Evolutionary conservation across 2,888 invertebrate genomes (phyloP), one percentile per base, ranked within the genome.

Genomic region (Leptopilina syphax): DNA sequence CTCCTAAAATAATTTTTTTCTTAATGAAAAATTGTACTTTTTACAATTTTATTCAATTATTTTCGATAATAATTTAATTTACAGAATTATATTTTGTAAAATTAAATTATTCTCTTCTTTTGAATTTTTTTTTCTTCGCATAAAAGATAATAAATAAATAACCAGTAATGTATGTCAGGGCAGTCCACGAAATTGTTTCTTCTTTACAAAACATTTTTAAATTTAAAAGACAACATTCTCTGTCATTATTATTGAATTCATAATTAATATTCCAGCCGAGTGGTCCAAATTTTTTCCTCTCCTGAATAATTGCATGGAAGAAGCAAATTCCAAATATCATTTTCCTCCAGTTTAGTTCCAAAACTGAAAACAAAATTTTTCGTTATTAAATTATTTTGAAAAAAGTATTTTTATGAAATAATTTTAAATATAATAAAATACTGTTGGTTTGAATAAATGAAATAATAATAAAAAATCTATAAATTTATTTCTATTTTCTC

Each of bases 231-330:
- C 97, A 97, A 90, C 98, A 98, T 85, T 97, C 96, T 63, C 98
- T 94, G 91, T 98, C 98, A 86, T 96, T 97, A 89, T 98, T 97
- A 90, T 96, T 98, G 91, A 98, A 98, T 89, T 98, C 98, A 88
- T 98, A 98, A 0, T 95, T 94, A 81, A 98, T 98, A 91, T 98
- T 98, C 98, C 98, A 98, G 0, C 98, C 98, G 0, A 95, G 90
- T 0, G 98, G 96, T 0, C 98, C 98, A 90, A 98, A 98, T 90
- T 98, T 98, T 85, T 97, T 96, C 66, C 98, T 94, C 90, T 98
- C 98, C 90, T 98, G 96, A n/a, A 98, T 95, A 44, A 98, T 94
- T 0, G 97, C 98, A 92, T 98, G 98, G 91, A 98, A 98, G 94
- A 98, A 97, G 90, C 98, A 97, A 66, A 96, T 91, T 0, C 96